Percentiles rank a stretch among this genome's conserved stretches.
Evolutionary conservation across 2,888 invertebrate species (phyloP).

Genomic region (Ormia ochracea): DNA sequence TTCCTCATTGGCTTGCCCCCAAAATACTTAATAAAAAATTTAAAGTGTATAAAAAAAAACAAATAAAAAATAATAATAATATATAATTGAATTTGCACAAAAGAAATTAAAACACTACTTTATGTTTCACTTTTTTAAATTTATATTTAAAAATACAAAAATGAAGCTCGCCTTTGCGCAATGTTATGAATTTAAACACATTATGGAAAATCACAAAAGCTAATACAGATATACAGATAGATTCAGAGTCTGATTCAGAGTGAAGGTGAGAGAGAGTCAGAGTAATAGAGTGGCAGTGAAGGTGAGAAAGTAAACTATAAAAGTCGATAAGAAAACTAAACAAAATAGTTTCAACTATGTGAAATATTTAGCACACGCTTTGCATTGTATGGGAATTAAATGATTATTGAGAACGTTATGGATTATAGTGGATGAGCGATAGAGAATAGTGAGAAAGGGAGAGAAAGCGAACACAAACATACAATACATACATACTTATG

Average conservation of each 20-base stretch:
- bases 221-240: too few species aligned
- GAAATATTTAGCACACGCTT: not conserved
- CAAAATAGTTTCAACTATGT: not conserved
- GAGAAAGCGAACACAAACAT: constrained; percentile 27
- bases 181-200: not conserved
- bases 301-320: not conserved
- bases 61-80: too few species aligned
- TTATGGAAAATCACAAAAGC: not conserved
- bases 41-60: too few species aligned
- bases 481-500: not conserved
- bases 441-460: constrained; percentile 13
- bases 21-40: too few species aligned
- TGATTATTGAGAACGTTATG: constrained; percentile 4
- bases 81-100: too few species aligned
- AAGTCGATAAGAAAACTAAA: not conserved
- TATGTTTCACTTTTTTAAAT: not conserved
- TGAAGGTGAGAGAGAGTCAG: not conserved
- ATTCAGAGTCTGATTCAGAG: too few species aligned
- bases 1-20: too few species aligned
- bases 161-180: not conserved
- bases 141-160: not conserved
- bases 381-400: not conserved
- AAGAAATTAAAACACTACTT: not conserved
- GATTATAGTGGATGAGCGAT: not conserved
- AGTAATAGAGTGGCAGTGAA: not conserved